Evolutionary conservation across 2,797 vertebrate genomes (phyloP), one percentile per base, ranked within the genome.

Genomic region (Saxicola maurus): DNA sequence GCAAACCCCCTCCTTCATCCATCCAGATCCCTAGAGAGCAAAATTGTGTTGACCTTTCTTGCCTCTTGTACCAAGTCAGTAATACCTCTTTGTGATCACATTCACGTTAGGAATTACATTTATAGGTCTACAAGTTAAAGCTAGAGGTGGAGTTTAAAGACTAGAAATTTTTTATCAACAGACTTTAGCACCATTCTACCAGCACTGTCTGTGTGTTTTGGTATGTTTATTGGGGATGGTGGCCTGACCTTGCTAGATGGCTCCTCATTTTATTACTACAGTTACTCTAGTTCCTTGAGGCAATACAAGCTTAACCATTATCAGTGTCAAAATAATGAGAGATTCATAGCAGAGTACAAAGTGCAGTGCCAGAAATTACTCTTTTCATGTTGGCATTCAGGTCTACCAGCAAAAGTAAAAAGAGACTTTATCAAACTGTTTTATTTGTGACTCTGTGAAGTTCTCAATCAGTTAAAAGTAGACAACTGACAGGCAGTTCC

Each of bases 71-170:
- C 46, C 4, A 33, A 56, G 43, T 66, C 53, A 67, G 13, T 71
- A 56, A 24, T 64, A 30, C 1, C 52, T 67, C 2, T 28, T 55
- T 61, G 14, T 61, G 21, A 42, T 49, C 30, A 16, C 0, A 0
- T 53, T 85, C 31, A 1, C 17, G 10, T 68, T 81, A 83, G 59
- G 28, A 77, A 27, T 49, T 79, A 8, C 23, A 10, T 79, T 84
- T 83, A 6, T n/a, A 53, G n/a, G 23, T 67, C 52, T 81, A 13
- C 38, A 59, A 21, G 31, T 62, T 76, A 33, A 51, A 69, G 24
- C 28, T 51, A 43, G 14, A 45, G 40, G 15, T 51, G 35, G 61
- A 80, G 62, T 79, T 62, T 42, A 51, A 72, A 42, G 45, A 30
- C 33, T 60, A 33, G 16, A 42, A 42, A 17, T 7, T n/a, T 79